Percentiles rank a stretch among this genome's conserved stretches.
Evolutionary conservation across 2,888 invertebrate species (phyloP).

Genomic region (Linyphia triangularis): DNA sequence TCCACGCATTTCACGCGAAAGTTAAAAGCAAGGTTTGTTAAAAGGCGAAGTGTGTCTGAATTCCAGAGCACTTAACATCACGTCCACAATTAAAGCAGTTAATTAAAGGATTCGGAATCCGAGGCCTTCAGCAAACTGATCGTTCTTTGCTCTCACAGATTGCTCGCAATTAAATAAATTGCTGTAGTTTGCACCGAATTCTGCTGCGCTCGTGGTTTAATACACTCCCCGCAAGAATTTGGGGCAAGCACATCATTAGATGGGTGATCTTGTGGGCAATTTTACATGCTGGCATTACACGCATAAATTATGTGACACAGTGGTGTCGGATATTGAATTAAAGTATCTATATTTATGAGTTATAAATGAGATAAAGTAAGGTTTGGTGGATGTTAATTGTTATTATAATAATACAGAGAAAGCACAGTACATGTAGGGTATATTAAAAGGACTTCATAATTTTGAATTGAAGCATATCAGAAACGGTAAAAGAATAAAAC

Average conservation of each 20-base stretch:
- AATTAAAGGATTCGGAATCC: conserved; percentile 49
- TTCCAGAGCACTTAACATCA: conserved; percentile 37
- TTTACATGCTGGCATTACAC: neutral
- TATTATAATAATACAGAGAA: too few relatives aligned
- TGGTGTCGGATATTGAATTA: neutral
- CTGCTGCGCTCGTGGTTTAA: conserved; percentile 28
- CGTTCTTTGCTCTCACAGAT: conserved; percentile 44
- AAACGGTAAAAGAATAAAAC: too few relatives aligned
- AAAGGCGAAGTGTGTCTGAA: neutral
- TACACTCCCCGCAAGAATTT: conserved; percentile 37
- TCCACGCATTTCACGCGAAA: conserved; percentile 1
- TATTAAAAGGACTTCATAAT: too few relatives aligned
- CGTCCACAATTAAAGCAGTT: conserved; percentile 49
- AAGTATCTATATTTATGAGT: neutral
- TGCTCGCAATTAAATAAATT: conserved; percentile 48
- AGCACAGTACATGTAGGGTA: too few relatives aligned
- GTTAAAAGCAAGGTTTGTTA: conserved; percentile 3
- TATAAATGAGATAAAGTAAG: too few relatives aligned
- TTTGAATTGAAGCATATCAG: too few relatives aligned
- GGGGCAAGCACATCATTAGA: conserved; percentile 21
- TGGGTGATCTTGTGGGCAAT: conserved; percentile 6
- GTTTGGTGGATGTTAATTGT: too few relatives aligned
- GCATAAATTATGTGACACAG: neutral
- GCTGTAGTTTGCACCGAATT: conserved; percentile 9
- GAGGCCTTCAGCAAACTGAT: conserved; percentile 33